Percentiles rank a stretch among this genome's conserved stretches.
Evolutionary conservation across 2,113 vertebrate genomes (phyloP).

Genomic region (Hucho hucho): DNA sequence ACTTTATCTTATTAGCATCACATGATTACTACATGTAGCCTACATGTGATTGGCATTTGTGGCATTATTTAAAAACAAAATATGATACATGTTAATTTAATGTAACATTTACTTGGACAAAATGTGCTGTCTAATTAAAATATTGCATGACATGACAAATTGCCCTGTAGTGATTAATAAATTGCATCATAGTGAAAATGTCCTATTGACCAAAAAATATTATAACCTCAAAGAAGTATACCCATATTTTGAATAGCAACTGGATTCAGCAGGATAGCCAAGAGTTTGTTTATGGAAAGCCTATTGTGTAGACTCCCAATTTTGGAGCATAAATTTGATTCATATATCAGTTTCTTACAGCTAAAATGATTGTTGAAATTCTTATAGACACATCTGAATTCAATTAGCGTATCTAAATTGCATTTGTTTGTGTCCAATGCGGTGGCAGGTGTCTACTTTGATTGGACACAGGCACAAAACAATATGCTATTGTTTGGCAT

Average conservation of each 20-base stretch:
- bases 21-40: too few species aligned
- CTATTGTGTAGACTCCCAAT: not conserved
- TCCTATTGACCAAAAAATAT: not conserved
- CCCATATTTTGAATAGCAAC: not conserved
- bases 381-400: not conserved
- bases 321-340: not conserved
- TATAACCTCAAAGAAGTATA: not conserved
- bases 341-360: not conserved
- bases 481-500: not conserved
- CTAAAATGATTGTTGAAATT: slow-evolving; percentile 9
- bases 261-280: not conserved
- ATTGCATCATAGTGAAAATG: too few species aligned
- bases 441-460: slow-evolving; percentile 14
- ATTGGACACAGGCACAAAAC: slow-evolving; percentile 1
- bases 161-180: too few species aligned
- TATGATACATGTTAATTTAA: too few species aligned
- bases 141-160: too few species aligned
- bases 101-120: too few species aligned
- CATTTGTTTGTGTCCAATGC: slow-evolving; percentile 3
- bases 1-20: too few species aligned
- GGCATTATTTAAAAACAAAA: too few species aligned
- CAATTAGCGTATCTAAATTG: not conserved
- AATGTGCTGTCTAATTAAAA: too few species aligned
- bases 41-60: too few species aligned
- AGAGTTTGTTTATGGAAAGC: not conserved